These are phyloP conservation scores for Agrilus biguttatus DNA, from an alignment of 2,888 invertebrate species.

Conservation along the genomic window DNA sequence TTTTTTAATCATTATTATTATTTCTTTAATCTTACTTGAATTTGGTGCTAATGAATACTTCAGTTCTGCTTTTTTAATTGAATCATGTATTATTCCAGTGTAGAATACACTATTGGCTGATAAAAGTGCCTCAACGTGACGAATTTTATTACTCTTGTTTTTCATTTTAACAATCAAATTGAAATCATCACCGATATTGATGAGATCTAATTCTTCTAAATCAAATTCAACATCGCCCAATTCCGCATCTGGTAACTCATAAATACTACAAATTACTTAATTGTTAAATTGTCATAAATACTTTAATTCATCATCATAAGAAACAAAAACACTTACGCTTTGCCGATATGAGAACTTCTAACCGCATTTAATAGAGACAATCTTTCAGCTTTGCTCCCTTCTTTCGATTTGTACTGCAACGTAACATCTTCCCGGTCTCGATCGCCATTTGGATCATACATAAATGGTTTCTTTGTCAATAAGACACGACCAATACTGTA, in stretches of 20 bases:
- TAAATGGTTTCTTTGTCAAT: constrained; percentile 57
- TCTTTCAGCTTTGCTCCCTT: constrained; percentile 60
- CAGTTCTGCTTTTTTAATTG: constrained; percentile 55
- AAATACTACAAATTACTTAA: constrained; percentile 32
- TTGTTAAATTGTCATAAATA: constrained; percentile 8
- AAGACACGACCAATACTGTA: constrained; percentile 59
- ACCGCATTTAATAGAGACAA: constrained; percentile 63
- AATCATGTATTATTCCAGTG: constrained; percentile 56
- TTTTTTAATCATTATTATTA: not conserved
- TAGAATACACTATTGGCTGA: constrained; percentile 60
- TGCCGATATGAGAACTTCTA: constrained; percentile 48
- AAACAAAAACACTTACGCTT: constrained; percentile 30
- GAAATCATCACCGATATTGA: constrained; percentile 56
- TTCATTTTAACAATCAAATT: constrained; percentile 49
- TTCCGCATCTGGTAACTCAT: constrained; percentile 40
- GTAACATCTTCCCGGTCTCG: constrained; percentile 59
- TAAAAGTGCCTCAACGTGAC: constrained; percentile 52
- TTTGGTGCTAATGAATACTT: constrained; percentile 47
- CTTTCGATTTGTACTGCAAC: constrained; percentile 51
- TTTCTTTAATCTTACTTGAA: constrained; percentile 35
- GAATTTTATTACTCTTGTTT: constrained; percentile 42
- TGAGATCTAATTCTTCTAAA: constrained; percentile 52
- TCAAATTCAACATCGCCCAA: constrained; percentile 50
- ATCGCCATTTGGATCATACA: constrained; percentile 57
- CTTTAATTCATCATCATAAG: not conserved